Conservation (phyloP, 2,113 vertebrate genomes). For the Sinocyclocheilus maitianheensis region DNA sequence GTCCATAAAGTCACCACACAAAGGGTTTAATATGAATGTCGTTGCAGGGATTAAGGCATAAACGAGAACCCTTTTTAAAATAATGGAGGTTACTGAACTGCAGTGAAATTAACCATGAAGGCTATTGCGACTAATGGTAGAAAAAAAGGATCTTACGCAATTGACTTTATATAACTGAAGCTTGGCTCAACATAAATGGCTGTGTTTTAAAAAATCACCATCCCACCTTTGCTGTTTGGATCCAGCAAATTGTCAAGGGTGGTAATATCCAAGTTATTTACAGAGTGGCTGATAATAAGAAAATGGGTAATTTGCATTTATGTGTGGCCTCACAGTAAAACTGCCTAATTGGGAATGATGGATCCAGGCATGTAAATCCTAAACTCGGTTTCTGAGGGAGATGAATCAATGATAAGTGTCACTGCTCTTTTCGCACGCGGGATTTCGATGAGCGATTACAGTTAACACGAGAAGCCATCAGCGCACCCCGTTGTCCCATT, state of each 20-base stretch:
- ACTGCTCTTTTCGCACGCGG: neutral
- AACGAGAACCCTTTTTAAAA: constrained; percentile 41
- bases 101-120: constrained; percentile 56
- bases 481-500: neutral
- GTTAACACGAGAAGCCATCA: constrained; percentile 9
- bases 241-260: constrained; percentile 25
- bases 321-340: constrained; percentile 11
- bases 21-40: neutral
- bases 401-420: constrained; percentile 11
- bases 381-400: neutral
- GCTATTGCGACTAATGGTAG: constrained; percentile 33
- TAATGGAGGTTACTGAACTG: constrained; percentile 61
- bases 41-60: neutral
- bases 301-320: constrained; percentile 35
- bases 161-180: constrained; percentile 5
- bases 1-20: neutral
- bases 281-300: constrained; percentile 1
- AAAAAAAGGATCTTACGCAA: constrained; percentile 12
- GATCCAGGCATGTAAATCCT: neutral
- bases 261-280: constrained; percentile 4
- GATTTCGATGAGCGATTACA: constrained; percentile 27
- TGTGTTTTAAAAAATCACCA: neutral
- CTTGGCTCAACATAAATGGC: constrained; percentile 1
- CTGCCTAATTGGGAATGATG: constrained; percentile 8
- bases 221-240: constrained; percentile 10